phyloP scores from a whole-genome alignment of 2,113 vertebrate genomes.

The Sylvia atricapilla region DNA sequence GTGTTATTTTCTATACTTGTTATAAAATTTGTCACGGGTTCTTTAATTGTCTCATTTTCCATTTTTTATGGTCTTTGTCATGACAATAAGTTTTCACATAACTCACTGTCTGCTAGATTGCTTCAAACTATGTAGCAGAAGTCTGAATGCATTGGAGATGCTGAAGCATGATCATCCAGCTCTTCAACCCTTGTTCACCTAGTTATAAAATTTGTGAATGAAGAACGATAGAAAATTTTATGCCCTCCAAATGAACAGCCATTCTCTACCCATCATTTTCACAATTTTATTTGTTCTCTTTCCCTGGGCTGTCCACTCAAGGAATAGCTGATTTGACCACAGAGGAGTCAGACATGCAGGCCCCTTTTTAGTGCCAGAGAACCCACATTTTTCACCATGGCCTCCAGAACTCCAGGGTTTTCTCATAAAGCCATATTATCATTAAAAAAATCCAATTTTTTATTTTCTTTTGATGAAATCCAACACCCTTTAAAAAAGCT shows the following conservation, averaged over 20 bases:
- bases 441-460: background rate
- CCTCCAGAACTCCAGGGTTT: background rate
- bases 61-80: conserved; percentile 60
- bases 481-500: background rate
- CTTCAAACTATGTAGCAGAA: background rate
- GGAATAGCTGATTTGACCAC: background rate
- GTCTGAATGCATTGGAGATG: background rate
- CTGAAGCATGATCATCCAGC: background rate
- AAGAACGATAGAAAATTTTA: background rate
- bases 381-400: background rate
- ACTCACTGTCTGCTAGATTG: background rate
- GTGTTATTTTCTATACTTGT: conserved; percentile 63
- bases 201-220: conserved; percentile 9
- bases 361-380: background rate
- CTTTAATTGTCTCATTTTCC: conserved; percentile 63
- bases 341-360: background rate
- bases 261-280: background rate
- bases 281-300: background rate
- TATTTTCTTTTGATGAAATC: background rate
- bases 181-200: conserved; percentile 27
- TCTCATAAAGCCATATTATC: background rate
- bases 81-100: conserved; percentile 63
- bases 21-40: conserved; percentile 50
- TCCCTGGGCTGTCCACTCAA: background rate
- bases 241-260: background rate